Evolutionary conservation across 2,888 invertebrate genomes (phyloP).

Genomic region (Leistus spinibarbis): DNA sequence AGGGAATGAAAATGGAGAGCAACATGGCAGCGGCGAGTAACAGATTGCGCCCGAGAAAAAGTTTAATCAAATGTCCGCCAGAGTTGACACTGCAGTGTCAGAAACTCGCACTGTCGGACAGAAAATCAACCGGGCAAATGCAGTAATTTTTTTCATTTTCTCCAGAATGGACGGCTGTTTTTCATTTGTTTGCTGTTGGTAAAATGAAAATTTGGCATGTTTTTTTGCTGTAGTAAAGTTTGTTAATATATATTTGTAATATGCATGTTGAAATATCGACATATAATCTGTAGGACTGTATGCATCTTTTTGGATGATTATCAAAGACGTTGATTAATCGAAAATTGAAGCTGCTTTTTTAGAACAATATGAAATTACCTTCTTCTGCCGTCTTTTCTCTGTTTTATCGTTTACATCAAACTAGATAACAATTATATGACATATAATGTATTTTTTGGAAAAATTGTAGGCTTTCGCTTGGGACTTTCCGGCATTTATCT

Average conservation of each 20-base stretch:
- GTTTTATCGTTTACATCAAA: too few relatives aligned
- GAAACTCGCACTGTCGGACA: constrained; percentile 24
- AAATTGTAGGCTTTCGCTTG: too few relatives aligned
- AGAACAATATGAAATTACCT: too few relatives aligned
- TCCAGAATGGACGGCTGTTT: constrained; percentile 2
- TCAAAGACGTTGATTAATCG: too few relatives aligned
- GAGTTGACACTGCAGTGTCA: constrained; percentile 32
- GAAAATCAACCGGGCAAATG: neutral
- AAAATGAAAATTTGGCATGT: neutral
- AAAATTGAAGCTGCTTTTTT: too few relatives aligned
- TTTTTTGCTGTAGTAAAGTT: neutral
- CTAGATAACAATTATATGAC: too few relatives aligned
- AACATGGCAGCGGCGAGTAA: constrained; percentile 11
- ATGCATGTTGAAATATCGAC: neutral
- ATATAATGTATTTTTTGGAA: too few relatives aligned
- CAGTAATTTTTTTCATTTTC: neutral
- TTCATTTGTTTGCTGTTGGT: constrained; percentile 12
- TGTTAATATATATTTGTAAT: neutral
- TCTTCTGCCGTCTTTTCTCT: too few relatives aligned
- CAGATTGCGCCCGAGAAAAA: constrained; percentile 28
- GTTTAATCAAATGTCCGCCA: constrained; percentile 22
- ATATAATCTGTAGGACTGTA: neutral
- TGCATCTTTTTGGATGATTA: too few relatives aligned
- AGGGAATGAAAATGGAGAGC: neutral
- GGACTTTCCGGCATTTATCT: too few relatives aligned